Base-by-base conservation (phyloP, 1,140 invertebrate species). In the Pteromalus puparum region DNA sequence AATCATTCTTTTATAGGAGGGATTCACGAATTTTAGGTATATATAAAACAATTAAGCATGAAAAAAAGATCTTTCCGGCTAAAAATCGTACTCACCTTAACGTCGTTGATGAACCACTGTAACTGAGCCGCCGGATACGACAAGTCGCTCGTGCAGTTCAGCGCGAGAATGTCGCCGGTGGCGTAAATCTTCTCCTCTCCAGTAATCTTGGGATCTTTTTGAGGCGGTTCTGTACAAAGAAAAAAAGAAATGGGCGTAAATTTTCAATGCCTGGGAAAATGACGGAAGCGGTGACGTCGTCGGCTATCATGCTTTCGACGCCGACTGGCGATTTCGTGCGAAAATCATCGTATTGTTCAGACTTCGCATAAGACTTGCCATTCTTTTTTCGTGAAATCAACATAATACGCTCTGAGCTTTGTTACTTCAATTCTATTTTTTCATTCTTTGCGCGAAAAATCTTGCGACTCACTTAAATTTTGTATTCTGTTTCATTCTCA, bases 141-240 rank as follows among this genome's bases (percentile, higher is more conserved):
- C 90, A 95, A 96, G 53, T 95, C 96, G 30, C 97, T 97, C 26
- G 96, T 97, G 90, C 97, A 98, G 92, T 97, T 98, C 83, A 97
- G 92, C 90, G 96, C 95, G 86, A 98, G 94, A 82, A 95, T 95
- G 90, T 97, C 97, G 46, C 97, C 97, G 88, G 95, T 95, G 91
- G 96, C 95, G 90, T 97, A 96, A 90, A 97, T 95, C 90, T 95
- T 94, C 89, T 96, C 95, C 87, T 96, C 95, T 4, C 97, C 97
- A 38, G 94, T 96, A 92, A 98, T 97, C 89, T 94, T 94, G 5
- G 97, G 97, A 26, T 95, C 96, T 87, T 96, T 95, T 85, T 95
- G 94, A 4, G 97, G 96, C 83, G 97, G 91, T 92, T 95, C 97
- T 97, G 93, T 24, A 92, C 94, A 81, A 5, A 86, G 75, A 85